These are phyloP conservation scores for Leptatherina wallacei DNA, from an alignment of 2,797 vertebrate species.

Conservation along the genomic window DNA sequence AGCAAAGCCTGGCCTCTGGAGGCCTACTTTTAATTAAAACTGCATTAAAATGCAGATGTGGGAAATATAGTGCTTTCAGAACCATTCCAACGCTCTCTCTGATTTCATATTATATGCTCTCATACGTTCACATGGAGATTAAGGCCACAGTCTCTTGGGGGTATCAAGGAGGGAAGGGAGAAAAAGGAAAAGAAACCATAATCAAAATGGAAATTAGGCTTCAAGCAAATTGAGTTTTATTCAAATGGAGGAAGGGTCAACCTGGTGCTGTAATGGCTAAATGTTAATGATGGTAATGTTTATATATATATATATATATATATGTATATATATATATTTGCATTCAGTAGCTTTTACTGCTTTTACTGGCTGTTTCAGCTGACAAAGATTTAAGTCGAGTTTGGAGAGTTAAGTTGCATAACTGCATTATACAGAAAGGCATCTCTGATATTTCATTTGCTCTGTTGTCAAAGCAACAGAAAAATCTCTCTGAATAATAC, in stretches of 20 bases:
- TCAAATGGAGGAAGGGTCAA: background rate
- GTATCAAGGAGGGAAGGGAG: background rate
- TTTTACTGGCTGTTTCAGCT: background rate
- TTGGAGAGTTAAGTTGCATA: background rate
- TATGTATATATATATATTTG: background rate
- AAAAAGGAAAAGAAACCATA: background rate
- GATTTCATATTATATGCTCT: constrained; percentile 20
- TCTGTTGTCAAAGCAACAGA: constrained; percentile 11
- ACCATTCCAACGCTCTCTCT: constrained; percentile 11
- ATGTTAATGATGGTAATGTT: too few species aligned
- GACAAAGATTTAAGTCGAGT: background rate
- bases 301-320: too few species aligned
- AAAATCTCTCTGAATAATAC: constrained; percentile 8
- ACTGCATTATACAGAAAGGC: background rate
- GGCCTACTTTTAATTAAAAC: constrained; percentile 45
- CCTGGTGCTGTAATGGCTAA: background rate
- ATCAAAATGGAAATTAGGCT: background rate
- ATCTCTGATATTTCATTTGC: constrained; percentile 4
- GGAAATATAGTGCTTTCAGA: constrained; percentile 35
- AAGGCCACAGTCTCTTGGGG: constrained; percentile 22
- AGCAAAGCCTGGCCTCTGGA: constrained; percentile 24
- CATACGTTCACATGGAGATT: constrained; percentile 31
- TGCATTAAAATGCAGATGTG: constrained; percentile 47
- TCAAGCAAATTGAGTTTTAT: background rate
- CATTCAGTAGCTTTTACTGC: background rate